Conservation (phyloP, 2,888 invertebrate genomes). For the Pocota personata region DNA sequence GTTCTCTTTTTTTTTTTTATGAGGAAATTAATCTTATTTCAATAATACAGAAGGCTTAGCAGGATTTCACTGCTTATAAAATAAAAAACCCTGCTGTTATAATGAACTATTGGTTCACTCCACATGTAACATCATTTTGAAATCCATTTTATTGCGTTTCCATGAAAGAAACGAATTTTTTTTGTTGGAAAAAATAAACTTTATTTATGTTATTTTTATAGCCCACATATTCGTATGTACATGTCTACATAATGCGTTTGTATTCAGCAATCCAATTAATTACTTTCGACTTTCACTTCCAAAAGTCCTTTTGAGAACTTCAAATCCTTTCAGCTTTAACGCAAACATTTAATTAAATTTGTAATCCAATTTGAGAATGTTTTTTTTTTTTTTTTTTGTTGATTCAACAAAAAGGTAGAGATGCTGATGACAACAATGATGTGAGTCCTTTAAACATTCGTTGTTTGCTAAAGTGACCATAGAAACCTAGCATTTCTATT, state of each 20-base stretch:
- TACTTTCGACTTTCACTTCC: not conserved
- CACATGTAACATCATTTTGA: too few species aligned
- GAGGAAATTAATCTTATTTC: too few species aligned
- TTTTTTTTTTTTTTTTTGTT: too few species aligned
- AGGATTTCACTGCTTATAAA: too few species aligned
- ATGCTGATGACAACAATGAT: slow-evolving; percentile 9
- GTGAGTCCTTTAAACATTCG: slow-evolving; percentile 24
- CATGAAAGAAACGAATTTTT: too few species aligned
- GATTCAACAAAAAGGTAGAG: slow-evolving; percentile 22
- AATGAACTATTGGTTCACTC: not conserved
- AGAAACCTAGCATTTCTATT: not conserved
- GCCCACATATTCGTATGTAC: not conserved
- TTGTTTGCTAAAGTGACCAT: slow-evolving; percentile 41
- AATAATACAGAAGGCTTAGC: too few species aligned
- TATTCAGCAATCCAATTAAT: slow-evolving; percentile 2
- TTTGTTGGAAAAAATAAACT: not conserved
- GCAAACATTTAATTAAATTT: slow-evolving; percentile 59
- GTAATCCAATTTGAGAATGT: slow-evolving; percentile 36
- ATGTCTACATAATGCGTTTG: not conserved
- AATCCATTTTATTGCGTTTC: not conserved
- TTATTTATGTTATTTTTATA: not conserved
- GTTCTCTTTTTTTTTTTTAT: too few species aligned
- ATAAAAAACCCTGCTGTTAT: too few species aligned
- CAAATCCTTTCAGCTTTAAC: slow-evolving; percentile 28
- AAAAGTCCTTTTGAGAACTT: slow-evolving; percentile 10